phyloP scores from a whole-genome alignment of 2,888 invertebrate species.

The Zygaena filipendulae region DNA sequence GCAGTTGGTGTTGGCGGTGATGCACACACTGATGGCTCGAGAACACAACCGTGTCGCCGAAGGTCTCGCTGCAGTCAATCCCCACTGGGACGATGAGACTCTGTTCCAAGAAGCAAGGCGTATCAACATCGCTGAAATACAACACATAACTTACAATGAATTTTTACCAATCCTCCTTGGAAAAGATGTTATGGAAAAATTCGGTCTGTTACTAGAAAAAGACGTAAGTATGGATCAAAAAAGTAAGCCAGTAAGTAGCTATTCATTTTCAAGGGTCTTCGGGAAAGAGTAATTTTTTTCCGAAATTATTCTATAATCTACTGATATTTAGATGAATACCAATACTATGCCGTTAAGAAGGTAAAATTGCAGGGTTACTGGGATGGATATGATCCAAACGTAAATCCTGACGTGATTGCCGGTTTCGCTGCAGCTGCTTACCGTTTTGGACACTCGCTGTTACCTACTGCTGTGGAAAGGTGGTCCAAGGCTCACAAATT shows the following conservation, averaged over 20 bases:
- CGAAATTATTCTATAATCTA: no score
- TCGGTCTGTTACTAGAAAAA: conserved; percentile 84
- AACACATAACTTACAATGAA: conserved; percentile 91
- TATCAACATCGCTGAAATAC: conserved; percentile 87
- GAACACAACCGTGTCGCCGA: conserved; percentile 91
- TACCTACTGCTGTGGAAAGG: conserved; percentile 91
- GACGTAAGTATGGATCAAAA: no score
- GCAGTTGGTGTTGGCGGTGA: conserved; percentile 87
- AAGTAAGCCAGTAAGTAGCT: no score
- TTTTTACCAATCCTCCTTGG: conserved; percentile 89
- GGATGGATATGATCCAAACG: conserved; percentile 84
- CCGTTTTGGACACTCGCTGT: conserved; percentile 89
- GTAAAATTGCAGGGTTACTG: conserved; percentile 77
- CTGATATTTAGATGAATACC: no score
- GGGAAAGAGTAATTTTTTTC: no score
- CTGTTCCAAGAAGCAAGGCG: conserved; percentile 88
- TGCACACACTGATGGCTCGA: conserved; percentile 91
- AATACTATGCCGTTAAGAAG: no score
- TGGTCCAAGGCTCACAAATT: conserved; percentile 97
- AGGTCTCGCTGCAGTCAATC: conserved; percentile 81
- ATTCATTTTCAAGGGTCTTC: no score
- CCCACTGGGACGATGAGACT: conserved; percentile 94
- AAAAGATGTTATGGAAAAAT: conserved; percentile 92
- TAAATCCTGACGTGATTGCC: conserved; percentile 90
- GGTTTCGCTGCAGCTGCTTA: conserved; percentile 94